Conservation (phyloP, 2,888 invertebrate genomes). For the Margaritifera margaritifera region DNA sequence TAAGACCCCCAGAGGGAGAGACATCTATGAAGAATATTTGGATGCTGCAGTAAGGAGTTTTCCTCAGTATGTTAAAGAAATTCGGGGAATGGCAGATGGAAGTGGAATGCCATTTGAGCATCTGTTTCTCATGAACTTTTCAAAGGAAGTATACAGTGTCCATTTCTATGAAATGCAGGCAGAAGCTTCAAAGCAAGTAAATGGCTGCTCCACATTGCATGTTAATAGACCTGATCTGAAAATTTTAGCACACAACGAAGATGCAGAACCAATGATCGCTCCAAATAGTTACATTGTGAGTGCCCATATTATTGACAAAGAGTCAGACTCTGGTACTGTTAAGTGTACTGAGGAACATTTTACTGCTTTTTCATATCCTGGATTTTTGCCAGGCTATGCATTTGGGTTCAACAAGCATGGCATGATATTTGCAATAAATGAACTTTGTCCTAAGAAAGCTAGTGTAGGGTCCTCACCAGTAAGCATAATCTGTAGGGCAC, state of each 20-base stretch:
- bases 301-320: conserved; percentile 30
- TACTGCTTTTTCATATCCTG: conserved; percentile 33
- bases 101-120: conserved; percentile 40
- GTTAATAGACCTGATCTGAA: conserved; percentile 28
- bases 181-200: conserved; percentile 10
- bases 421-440: conserved; percentile 39
- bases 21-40: conserved; percentile 33
- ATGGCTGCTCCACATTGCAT: conserved; percentile 46
- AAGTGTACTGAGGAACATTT: conserved; percentile 19
- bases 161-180: conserved; percentile 3
- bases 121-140: conserved; percentile 37
- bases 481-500: conserved; percentile 35
- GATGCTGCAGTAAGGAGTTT: conserved; percentile 26
- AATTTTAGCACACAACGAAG: conserved; percentile 42
- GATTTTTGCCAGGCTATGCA: conserved; percentile 40
- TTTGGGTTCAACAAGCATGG: conserved; percentile 34
- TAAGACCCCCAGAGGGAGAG: conserved; percentile 21
- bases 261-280: conserved; percentile 37
- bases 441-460: conserved; percentile 29
- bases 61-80: conserved; percentile 45
- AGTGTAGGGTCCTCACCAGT: conserved; percentile 15
- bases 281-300: conserved; percentile 35
- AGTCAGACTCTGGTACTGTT: background rate
- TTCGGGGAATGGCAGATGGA: conserved; percentile 50
- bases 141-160: conserved; percentile 35